These are phyloP conservation scores for Spea multiplicata DNA, from an alignment of 2,113 vertebrate species.

Conservation along the genomic window DNA sequence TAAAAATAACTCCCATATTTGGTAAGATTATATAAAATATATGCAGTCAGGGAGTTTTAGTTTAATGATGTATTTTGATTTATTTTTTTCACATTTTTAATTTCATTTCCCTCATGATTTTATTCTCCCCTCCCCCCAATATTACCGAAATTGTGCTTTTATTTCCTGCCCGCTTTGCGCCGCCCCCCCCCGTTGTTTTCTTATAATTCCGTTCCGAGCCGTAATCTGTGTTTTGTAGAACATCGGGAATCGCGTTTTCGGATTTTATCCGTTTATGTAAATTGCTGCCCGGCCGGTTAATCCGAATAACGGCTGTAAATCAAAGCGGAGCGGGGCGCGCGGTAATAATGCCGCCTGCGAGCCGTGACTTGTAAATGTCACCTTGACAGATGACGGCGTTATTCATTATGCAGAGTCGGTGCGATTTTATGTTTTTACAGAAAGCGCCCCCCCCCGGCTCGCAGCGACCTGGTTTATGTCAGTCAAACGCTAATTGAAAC, in stretches of 20 bases:
- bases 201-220: neutral
- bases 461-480: constrained; percentile 48
- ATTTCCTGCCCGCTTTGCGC: neutral
- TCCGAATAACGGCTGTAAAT: constrained; percentile 49
- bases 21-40: too few species aligned
- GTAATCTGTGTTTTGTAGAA: constrained; percentile 5
- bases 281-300: constrained; percentile 29
- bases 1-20: too few species aligned
- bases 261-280: neutral
- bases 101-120: too few species aligned
- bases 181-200: neutral
- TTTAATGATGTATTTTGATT: too few species aligned
- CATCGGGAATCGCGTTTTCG: neutral
- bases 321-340: constrained; percentile 23
- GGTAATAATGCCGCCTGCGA: constrained; percentile 56
- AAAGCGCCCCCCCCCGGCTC: constrained; percentile 40
- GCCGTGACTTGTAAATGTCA: constrained; percentile 60
- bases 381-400: constrained; percentile 46
- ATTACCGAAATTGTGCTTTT: neutral
- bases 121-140: too few species aligned
- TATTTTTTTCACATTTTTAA: too few species aligned
- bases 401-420: constrained; percentile 57
- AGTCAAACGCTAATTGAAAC: constrained; percentile 52
- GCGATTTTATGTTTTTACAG: constrained; percentile 47
- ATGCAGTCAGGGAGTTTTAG: too few species aligned